A percentile compares a stretch with the other conserved stretches of the same genome.
Conservation (phyloP, 2,797 vertebrate species). For the Cynopterus sphinx region DNA sequence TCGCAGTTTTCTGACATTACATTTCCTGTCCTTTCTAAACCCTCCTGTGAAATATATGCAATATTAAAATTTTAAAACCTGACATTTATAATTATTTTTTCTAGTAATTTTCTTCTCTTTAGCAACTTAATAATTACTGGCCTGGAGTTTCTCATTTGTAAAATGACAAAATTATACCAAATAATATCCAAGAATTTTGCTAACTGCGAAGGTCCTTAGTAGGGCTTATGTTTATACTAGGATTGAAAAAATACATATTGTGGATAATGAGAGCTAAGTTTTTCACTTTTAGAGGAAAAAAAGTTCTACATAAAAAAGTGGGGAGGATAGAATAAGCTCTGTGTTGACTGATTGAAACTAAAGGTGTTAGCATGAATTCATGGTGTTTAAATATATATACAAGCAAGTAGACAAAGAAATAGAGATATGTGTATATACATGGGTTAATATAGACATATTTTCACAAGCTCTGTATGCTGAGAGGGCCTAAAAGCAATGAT, state of each 20-base stretch:
- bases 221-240: background rate
- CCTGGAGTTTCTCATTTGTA: constrained; percentile 29
- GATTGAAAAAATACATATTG: background rate
- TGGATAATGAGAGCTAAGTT: background rate
- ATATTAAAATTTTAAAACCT: constrained; percentile 35
- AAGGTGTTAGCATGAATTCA: background rate
- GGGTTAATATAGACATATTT: background rate
- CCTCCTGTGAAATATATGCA: constrained; percentile 24
- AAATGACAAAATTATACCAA: constrained; percentile 23
- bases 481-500: background rate
- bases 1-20: constrained; percentile 3
- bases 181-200: background rate
- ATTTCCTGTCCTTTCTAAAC: constrained; percentile 46
- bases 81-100: constrained; percentile 11
- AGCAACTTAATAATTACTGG: background rate
- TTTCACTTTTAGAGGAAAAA: background rate
- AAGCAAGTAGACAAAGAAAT: background rate
- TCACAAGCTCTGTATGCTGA: background rate
- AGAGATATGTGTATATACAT: background rate
- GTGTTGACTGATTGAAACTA: background rate
- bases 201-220: background rate
- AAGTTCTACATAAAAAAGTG: background rate
- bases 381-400: background rate
- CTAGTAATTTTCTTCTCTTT: constrained; percentile 37
- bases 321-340: background rate